Percentiles rank a stretch among this genome's conserved stretches.
phyloP scores from a whole-genome alignment of 2,113 vertebrate genomes.

The Anoura caudifer region DNA sequence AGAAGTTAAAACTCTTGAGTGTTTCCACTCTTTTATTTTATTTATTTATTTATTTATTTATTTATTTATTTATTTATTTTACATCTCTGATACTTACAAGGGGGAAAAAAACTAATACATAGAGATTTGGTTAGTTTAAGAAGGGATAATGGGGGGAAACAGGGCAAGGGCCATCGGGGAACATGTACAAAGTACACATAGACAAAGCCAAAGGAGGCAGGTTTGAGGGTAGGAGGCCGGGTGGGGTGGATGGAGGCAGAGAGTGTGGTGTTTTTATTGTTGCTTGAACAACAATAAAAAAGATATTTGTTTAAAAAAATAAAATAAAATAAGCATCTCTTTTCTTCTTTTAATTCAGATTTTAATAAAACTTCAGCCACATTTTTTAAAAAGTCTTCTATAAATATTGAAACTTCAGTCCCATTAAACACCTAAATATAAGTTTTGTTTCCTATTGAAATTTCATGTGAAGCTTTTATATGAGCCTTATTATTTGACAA shows the following conservation, averaged over 20 bases:
- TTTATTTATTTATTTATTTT: background rate
- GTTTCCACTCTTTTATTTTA: background rate
- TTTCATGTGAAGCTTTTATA: background rate
- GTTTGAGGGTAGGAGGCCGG: too few species aligned
- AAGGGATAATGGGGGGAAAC: too few species aligned
- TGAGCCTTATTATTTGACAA: conserved; percentile 34
- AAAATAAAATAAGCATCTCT: background rate
- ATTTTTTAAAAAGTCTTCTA: background rate
- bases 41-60: too few species aligned
- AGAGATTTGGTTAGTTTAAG: background rate
- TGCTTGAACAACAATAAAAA: too few species aligned
- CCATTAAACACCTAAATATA: conserved; percentile 48
- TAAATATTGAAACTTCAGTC: background rate
- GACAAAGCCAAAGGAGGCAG: too few species aligned
- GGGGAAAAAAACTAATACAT: background rate
- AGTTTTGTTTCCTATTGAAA: conserved; percentile 35
- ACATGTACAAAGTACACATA: too few species aligned
- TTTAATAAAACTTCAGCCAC: conserved; percentile 11
- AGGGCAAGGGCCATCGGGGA: too few species aligned
- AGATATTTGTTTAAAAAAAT: too few species aligned
- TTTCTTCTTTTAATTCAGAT: background rate
- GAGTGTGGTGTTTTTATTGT: too few species aligned
- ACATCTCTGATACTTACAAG: background rate
- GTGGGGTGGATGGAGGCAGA: too few species aligned
- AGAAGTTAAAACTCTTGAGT: background rate